phyloP scores from a whole-genome alignment of 2,888 invertebrate species.

The Eucriotettix oculatus region DNA sequence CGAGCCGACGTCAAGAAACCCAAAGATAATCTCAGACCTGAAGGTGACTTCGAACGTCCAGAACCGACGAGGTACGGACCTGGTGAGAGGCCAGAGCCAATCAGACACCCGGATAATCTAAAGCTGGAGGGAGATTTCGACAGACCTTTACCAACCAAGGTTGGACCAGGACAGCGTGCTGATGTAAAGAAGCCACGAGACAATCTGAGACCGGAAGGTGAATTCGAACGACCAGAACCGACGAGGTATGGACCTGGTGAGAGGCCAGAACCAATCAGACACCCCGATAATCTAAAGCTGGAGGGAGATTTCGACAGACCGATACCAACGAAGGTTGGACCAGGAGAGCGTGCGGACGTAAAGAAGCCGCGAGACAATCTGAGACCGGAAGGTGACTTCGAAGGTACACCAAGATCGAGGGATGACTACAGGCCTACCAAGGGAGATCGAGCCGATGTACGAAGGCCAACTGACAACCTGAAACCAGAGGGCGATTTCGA shows the following conservation, averaged over 20 bases:
- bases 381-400: conserved; percentile 22
- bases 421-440: conserved; percentile 13
- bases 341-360: conserved; percentile 13
- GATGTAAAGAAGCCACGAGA: conserved; percentile 20
- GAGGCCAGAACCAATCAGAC: conserved; percentile 3
- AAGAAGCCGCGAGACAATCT: conserved; percentile 17
- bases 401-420: conserved; percentile 16
- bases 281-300: conserved; percentile 13
- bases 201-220: conserved; percentile 17
- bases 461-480: conserved; percentile 37
- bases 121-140: conserved; percentile 15
- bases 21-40: conserved; percentile 32
- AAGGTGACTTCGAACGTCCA: conserved; percentile 22
- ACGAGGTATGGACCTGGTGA: conserved; percentile 11
- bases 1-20: conserved; percentile 15
- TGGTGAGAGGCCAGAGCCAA: conserved; percentile 22
- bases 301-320: conserved; percentile 17
- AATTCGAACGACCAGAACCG: conserved; percentile 16
- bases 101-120: conserved; percentile 23
- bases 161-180: conserved; percentile 3
- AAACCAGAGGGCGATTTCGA: conserved; percentile 30
- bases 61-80: conserved; percentile 28
- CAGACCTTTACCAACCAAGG: conserved; percentile 9
- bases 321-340: background rate
- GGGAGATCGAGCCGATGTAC: conserved; percentile 16